Base-by-base conservation (phyloP, 2,888 invertebrate genomes). In the Rotaria macrura region DNA sequence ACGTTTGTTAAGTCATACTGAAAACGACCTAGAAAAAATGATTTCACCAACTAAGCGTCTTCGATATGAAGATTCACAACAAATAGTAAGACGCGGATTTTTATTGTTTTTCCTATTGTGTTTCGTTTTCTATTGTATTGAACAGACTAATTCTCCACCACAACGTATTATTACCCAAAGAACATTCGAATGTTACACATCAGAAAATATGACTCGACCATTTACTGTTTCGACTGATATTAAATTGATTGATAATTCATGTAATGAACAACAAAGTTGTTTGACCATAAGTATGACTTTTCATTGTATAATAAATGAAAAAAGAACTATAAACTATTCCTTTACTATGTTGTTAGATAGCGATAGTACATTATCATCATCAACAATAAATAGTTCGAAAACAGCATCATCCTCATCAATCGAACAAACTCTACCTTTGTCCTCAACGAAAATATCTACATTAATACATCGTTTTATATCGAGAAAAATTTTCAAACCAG, bases 401-500 rank as follows among this genome's bases (percentile, higher is more conserved):
- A 79, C 79, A 43, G 25, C 43, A 12, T 79, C 79, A 43, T n/a
- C 79, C 0, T 79, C 79, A 25, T 79, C 79, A 25, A 79, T 79
- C 14, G 79, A 79, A 79, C 79, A 79, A 79, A 79, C 79, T 6
- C n/a, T 79, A 25, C 43, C 79, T 43, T n/a, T 79, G 43, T 34
- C 79, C 1, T 23, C 79, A 43, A n/a, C 43, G n/a, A 79, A 79
- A 43, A 43, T 79, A 5, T 43, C 79, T 4, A 79, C 79, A 3
- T 10, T 43, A 25, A 12, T n/a, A 25, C 79, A 79, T 79, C 40
- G 79, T 43, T 79, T 79, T 79, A n/a, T 43, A 38, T 79, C 79
- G 10, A 79, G n/a, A 79, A 79, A 79, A 43, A 43, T 79, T 25
- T 79, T 79, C n/a, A 79, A 79, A 79, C 79, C 79, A 79, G 79